Conservation (phyloP, 1,140 invertebrate species). For the Halesus radiatus region DNA sequence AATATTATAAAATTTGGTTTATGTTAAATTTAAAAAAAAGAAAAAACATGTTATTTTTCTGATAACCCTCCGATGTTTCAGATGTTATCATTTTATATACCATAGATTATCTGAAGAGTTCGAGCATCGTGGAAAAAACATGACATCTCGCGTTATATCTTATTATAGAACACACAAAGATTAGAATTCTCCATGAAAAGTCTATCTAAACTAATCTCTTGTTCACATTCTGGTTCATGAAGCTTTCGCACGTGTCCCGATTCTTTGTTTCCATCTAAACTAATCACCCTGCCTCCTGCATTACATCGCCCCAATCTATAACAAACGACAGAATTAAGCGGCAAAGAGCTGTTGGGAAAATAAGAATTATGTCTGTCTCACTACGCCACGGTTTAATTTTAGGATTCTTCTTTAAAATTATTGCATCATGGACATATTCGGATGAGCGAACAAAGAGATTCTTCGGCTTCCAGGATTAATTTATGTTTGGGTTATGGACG, state of each 20-base stretch:
- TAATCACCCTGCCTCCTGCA: not conserved
- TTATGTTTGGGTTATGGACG: constrained; percentile 20
- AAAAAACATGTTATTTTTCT: too few relatives aligned
- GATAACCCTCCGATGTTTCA: too few relatives aligned
- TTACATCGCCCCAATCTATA: constrained; percentile 17
- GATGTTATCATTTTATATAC: too few relatives aligned
- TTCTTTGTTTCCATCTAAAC: not conserved
- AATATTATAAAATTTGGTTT: too few relatives aligned
- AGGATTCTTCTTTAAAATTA: constrained; percentile 23
- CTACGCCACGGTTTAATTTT: constrained; percentile 35
- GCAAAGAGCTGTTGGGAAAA: constrained; percentile 13
- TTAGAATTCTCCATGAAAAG: too few relatives aligned
- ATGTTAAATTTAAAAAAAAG: too few relatives aligned
- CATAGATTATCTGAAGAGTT: too few relatives aligned
- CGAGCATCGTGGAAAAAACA: too few relatives aligned
- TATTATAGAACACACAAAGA: too few relatives aligned
- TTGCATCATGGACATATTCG: constrained; percentile 14
- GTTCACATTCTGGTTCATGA: not conserved
- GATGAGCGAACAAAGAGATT: constrained; percentile 21
- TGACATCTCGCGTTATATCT: too few relatives aligned
- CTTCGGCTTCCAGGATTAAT: constrained; percentile 13
- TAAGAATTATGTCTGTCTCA: constrained; percentile 2
- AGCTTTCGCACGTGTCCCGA: not conserved
- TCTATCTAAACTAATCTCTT: too few relatives aligned
- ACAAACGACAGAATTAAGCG: not conserved